phyloP scores from a whole-genome alignment of 2,888 invertebrate species.

The Drosophila gaucha region DNA sequence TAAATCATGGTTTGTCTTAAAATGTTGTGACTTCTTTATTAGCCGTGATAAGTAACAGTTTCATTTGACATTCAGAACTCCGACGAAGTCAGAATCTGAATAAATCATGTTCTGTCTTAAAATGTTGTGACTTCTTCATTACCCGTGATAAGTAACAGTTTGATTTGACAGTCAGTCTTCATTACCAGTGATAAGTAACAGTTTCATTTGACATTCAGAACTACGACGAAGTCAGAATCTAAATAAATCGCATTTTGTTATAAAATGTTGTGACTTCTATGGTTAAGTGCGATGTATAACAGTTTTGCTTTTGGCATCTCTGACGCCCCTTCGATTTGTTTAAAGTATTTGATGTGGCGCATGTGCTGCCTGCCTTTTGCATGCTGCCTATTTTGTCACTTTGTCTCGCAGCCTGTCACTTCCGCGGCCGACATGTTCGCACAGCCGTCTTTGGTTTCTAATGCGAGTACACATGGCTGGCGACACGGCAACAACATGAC shows the following conservation, averaged over 20 bases:
- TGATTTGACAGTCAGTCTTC: not conserved
- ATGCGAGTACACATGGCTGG: conserved; percentile 27
- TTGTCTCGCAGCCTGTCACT: conserved; percentile 61
- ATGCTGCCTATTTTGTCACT: conserved; percentile 61
- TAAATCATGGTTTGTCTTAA: too few relatives aligned
- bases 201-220: not conserved
- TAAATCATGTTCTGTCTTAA: too few relatives aligned
- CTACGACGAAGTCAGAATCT: not conserved
- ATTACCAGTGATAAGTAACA: conserved; percentile 7
- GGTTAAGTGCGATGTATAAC: not conserved
- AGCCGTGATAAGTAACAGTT: not conserved
- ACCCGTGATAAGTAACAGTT: not conserved
- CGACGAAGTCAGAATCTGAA: too few relatives aligned
- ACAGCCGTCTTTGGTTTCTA: conserved; percentile 67
- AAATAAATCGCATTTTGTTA: not conserved
- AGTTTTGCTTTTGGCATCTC: conserved; percentile 9
- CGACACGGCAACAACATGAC: conserved; percentile 7
- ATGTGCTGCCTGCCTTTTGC: conserved; percentile 60
- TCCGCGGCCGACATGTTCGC: conserved; percentile 60
- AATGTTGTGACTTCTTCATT: too few relatives aligned
- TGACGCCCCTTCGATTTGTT: conserved; percentile 60
- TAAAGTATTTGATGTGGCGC: conserved; percentile 62
- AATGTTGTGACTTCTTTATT: not conserved
- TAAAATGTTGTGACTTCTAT: not conserved
- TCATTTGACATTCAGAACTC: not conserved